A percentile compares a stretch with the other conserved stretches of the same genome.
phyloP scores from a whole-genome alignment of 2,113 vertebrate species.

The Dinomys branickii region DNA sequence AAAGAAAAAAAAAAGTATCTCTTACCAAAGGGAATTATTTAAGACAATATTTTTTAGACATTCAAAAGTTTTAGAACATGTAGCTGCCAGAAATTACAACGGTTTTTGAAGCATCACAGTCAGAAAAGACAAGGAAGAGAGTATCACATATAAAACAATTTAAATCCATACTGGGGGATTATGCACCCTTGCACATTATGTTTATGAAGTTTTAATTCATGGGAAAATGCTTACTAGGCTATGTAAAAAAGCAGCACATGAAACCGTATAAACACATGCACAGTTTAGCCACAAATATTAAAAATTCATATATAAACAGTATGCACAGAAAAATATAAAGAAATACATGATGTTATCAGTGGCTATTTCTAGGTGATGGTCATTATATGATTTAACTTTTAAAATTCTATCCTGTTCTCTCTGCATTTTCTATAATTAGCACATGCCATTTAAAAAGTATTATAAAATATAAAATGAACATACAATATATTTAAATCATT shows the following conservation, averaged over 20 bases:
- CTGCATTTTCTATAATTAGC: background rate
- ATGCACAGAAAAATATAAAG: background rate
- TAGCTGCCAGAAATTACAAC: constrained; percentile 44
- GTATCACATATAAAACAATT: constrained; percentile 24
- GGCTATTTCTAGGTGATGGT: background rate
- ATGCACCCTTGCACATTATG: background rate
- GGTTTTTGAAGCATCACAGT: constrained; percentile 49
- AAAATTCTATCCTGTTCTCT: background rate
- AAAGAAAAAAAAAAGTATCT: background rate
- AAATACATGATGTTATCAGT: constrained; percentile 8
- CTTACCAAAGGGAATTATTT: constrained; percentile 9
- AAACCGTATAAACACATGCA: constrained; percentile 25
- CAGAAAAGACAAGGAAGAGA: constrained; percentile 14
- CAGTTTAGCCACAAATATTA: background rate
- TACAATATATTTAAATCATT: background rate
- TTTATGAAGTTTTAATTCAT: constrained; percentile 38
- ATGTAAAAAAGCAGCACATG: background rate
- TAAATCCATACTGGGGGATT: constrained; percentile 23
- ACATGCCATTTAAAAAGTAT: background rate
- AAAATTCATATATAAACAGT: background rate
- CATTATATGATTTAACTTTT: background rate
- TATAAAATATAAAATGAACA: background rate
- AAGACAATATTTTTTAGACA: background rate
- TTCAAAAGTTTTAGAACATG: constrained; percentile 27
- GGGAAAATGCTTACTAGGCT: constrained; percentile 46